Percentiles rank a stretch among this genome's conserved stretches.
phyloP scores from a whole-genome alignment of 2,888 invertebrate species.

The Lapara coniferarum region DNA sequence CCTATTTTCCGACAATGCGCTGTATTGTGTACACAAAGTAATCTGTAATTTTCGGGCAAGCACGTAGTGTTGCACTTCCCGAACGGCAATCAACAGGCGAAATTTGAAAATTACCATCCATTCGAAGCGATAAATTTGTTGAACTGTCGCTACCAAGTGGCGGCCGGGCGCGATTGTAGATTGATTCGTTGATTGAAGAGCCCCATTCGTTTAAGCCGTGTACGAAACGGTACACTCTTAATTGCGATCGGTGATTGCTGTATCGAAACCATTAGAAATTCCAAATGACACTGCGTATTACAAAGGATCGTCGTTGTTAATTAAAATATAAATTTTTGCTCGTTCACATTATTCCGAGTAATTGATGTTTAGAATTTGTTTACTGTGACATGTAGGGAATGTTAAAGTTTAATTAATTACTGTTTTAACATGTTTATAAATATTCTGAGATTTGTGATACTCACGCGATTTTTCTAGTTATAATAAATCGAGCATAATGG shows the following conservation, averaged over 20 bases:
- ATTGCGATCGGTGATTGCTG: conserved; percentile 78
- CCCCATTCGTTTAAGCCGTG: conserved; percentile 77
- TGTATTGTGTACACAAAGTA: conserved; percentile 43
- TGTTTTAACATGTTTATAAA: conserved; percentile 7
- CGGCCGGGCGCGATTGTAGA: conserved; percentile 79
- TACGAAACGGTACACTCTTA: conserved; percentile 73
- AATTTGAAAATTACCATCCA: conserved; percentile 79
- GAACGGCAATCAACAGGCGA: conserved; percentile 74
- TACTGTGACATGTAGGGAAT: neutral
- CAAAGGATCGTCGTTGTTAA: conserved; percentile 12
- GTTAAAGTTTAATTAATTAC: conserved; percentile 3
- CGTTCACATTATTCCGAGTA: conserved; percentile 5
- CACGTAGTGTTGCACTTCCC: conserved; percentile 48
- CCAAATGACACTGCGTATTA: conserved; percentile 30
- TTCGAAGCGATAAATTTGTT: conserved; percentile 78
- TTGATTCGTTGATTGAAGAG: conserved; percentile 84
- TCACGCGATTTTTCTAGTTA: neutral
- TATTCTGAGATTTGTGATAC: neutral
- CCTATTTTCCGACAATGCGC: neutral
- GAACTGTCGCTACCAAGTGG: conserved; percentile 80
- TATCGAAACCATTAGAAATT: conserved; percentile 63
- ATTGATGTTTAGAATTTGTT: conserved; percentile 5
- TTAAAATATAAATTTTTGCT: neutral
- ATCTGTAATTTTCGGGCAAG: conserved; percentile 49
- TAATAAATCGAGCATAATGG: too few species aligned